Conservation (phyloP, 2,113 vertebrate genomes). For the Amia ocellicauda region DNA sequence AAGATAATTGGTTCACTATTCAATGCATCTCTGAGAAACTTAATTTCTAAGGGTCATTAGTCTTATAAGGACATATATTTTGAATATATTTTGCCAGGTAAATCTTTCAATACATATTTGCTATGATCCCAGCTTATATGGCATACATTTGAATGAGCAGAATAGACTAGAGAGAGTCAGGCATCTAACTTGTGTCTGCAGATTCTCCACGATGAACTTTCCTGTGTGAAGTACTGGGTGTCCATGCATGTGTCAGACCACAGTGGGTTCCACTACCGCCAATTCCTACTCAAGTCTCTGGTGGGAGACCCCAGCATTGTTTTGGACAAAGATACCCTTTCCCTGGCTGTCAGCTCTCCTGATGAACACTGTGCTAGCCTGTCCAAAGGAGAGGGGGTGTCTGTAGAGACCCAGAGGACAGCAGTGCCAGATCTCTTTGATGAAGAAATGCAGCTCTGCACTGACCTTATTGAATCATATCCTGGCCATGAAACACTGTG, state of each 20-base stretch:
- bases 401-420: constrained; percentile 41
- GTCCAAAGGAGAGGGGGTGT: constrained; percentile 59
- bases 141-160: no score
- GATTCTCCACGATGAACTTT: constrained; percentile 88
- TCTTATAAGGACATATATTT: no score
- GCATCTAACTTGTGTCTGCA: constrained; percentile 47
- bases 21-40: no score
- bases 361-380: constrained; percentile 47
- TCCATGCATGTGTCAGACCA: constrained; percentile 94
- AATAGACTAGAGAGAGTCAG: no score
- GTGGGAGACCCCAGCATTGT: constrained; percentile 56
- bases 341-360: constrained; percentile 29
- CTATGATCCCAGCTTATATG: no score
- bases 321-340: constrained; percentile 39
- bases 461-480: constrained; percentile 87
- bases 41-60: no score
- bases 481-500: constrained; percentile 95
- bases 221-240: constrained; percentile 87
- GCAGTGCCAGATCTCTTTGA: constrained; percentile 63
- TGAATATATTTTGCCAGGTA: no score
- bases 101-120: no score
- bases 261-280: constrained; percentile 97
- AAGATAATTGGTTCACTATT: no score
- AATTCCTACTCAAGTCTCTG: constrained; percentile 87
- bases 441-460: constrained; percentile 85